phyloP scores from a whole-genome alignment of 2,888 invertebrate species.

The Sphaeridia pumilis region DNA sequence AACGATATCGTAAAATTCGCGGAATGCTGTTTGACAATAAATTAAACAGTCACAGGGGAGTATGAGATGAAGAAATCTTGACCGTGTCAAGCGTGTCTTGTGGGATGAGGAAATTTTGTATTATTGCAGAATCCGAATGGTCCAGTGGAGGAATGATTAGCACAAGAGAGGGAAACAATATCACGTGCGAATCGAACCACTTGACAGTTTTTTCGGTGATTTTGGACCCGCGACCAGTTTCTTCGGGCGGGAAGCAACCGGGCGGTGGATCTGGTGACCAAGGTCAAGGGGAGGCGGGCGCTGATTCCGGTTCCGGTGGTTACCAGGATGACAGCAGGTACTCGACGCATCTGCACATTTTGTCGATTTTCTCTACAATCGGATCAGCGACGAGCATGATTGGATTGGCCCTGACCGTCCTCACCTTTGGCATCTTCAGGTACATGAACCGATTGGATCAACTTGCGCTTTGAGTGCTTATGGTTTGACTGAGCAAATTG shows the following conservation, averaged over 20 bases:
- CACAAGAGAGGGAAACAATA: slow-evolving; percentile 25
- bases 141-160: slow-evolving; percentile 37
- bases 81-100: too few species aligned
- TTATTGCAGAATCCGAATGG: too few species aligned
- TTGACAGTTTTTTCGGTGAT: slow-evolving; percentile 41
- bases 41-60: too few species aligned
- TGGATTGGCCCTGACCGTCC: slow-evolving; percentile 42
- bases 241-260: slow-evolving; percentile 14
- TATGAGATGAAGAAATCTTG: too few species aligned
- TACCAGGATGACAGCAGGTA: background rate
- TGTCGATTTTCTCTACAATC: slow-evolving; percentile 42
- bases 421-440: slow-evolving; percentile 45
- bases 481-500: too few species aligned
- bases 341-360: slow-evolving; percentile 38
- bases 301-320: background rate
- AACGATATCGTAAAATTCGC: too few species aligned
- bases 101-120: too few species aligned
- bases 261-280: slow-evolving; percentile 19
- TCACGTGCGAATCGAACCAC: slow-evolving; percentile 39
- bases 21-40: too few species aligned
- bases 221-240: slow-evolving; percentile 38
- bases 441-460: too few species aligned
- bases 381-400: slow-evolving; percentile 43
- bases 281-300: background rate
- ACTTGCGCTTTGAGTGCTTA: too few species aligned